Base-by-base conservation (phyloP, 1,140 invertebrate genomes). In the Mizuhopecten yessoensis region DNA sequence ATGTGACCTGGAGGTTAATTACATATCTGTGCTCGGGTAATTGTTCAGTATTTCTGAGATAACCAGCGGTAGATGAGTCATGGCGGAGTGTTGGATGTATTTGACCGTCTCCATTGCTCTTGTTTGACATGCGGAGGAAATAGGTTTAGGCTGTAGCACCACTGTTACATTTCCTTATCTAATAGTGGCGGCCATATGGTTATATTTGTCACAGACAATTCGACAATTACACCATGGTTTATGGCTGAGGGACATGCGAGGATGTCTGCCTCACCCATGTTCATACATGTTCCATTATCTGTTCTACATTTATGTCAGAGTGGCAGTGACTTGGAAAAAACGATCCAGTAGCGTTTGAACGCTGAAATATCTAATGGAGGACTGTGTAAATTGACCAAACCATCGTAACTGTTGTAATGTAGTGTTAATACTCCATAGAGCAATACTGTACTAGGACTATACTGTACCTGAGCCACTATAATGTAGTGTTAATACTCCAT, bases 151-250 rank as follows among this genome's bases (percentile, higher is more conserved):
- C n/a, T n/a, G n/a, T 75, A n/a, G 57, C 7, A 29, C 57, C 57
- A 29, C 23, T 5, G 5, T n/a, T n/a, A 75, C 57, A 75, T 75
- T 75, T n/a, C 57, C 57, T 3, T 75, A 75, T 75, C 57, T 75
- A 75, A 75, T 75, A 75, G 2, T n/a, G 57, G 5, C 29, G 57
- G 57, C 57, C 57, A 75, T 75, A 75, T 75, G 57, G 57, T 29
- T 75, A 17, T n/a, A 75, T 75, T 75, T 75, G 57, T 75, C 57
- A 75, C 57, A 75, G 57, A 75, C 57, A 75, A 75, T 75, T 75
- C 57, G 57, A 75, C 57, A 75, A 75, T 75, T 75, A 75, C n/a
- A 5, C 23, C 57, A 75, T 11, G n/a, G 29, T 75, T 75, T 75
- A 75, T 75, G n/a, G n/a, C 57, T n/a, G 5, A 7, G 29, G 57